A percentile compares a stretch with the other conserved stretches of the same genome.
Conservation (phyloP, 2,888 invertebrate species). For the Monopis laevigella region DNA sequence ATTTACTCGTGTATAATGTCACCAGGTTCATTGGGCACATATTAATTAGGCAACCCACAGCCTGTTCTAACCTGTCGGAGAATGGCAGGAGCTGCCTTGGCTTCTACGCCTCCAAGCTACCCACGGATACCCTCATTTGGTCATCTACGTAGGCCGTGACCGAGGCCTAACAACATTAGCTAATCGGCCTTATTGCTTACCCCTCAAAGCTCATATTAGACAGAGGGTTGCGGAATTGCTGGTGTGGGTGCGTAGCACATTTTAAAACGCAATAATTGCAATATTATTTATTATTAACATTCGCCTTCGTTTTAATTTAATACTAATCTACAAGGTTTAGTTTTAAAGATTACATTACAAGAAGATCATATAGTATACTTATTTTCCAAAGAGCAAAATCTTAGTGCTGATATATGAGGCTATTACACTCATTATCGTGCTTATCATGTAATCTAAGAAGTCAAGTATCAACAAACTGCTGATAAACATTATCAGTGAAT, state of each 20-base stretch:
- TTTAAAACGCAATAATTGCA: slow-evolving; percentile 37
- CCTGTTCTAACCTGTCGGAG: slow-evolving; percentile 44
- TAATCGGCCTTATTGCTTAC: slow-evolving; percentile 53
- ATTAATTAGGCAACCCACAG: slow-evolving; percentile 57
- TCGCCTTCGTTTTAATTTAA: slow-evolving; percentile 22
- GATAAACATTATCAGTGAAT: slow-evolving; percentile 51
- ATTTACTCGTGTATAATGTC: no score
- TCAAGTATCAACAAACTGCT: slow-evolving; percentile 37
- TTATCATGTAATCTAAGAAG: slow-evolving; percentile 46
- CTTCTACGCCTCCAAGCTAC: slow-evolving; percentile 59
- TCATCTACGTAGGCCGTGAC: slow-evolving; percentile 50
- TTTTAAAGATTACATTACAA: neutral
- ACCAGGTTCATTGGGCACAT: neutral
- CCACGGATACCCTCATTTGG: slow-evolving; percentile 66
- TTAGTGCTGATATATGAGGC: slow-evolving; percentile 19
- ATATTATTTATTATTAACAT: slow-evolving; percentile 29
- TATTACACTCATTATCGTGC: slow-evolving; percentile 50
- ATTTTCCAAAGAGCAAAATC: neutral
- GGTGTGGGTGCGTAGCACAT: slow-evolving; percentile 41
- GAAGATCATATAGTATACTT: no score
- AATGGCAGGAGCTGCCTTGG: slow-evolving; percentile 61
- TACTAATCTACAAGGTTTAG: slow-evolving; percentile 7
- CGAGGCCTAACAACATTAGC: slow-evolving; percentile 45
- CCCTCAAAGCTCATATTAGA: slow-evolving; percentile 46
- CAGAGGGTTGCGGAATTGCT: slow-evolving; percentile 49